Evolutionary conservation across 2,797 vertebrate species (phyloP).

Genomic region (Xiphorhynchus erythropygius): DNA sequence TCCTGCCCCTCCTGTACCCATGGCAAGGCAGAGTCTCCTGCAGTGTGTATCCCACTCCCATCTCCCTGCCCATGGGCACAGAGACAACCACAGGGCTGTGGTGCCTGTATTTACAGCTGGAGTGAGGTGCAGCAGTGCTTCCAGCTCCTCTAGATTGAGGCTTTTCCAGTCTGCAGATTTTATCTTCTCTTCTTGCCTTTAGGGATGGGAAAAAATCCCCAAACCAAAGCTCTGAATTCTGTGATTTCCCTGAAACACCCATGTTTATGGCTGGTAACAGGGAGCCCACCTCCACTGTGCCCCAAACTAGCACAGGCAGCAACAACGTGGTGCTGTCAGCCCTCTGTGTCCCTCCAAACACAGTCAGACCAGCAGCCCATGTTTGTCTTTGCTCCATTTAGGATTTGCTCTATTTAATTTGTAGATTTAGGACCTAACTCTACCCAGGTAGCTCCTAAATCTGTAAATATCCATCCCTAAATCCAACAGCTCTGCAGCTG

Average conservation of each 20-base stretch:
- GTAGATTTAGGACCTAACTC: background rate
- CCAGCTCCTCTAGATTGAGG: background rate
- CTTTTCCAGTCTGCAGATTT: background rate
- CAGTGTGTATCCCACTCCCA: rapidly evolving
- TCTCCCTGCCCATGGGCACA: background rate
- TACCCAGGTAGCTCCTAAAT: background rate
- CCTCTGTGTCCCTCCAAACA: background rate
- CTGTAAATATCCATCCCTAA: background rate
- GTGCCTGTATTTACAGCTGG: background rate
- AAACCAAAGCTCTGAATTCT: background rate
- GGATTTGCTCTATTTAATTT: background rate
- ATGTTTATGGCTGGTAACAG: background rate
- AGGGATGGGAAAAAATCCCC: background rate
- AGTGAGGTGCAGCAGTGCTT: rapidly evolving
- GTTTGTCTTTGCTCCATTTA: background rate
- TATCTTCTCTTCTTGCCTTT: background rate
- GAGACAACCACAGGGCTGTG: background rate
- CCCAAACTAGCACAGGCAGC: background rate
- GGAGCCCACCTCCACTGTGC: background rate
- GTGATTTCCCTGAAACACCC: background rate
- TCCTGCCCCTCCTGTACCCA: background rate
- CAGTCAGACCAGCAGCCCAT: background rate
- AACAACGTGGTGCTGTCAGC: rapidly evolving
- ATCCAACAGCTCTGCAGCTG: background rate
- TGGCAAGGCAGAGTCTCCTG: rapidly evolving